Conservation (phyloP, 2,113 vertebrate genomes). For the Python bivittatus region DNA sequence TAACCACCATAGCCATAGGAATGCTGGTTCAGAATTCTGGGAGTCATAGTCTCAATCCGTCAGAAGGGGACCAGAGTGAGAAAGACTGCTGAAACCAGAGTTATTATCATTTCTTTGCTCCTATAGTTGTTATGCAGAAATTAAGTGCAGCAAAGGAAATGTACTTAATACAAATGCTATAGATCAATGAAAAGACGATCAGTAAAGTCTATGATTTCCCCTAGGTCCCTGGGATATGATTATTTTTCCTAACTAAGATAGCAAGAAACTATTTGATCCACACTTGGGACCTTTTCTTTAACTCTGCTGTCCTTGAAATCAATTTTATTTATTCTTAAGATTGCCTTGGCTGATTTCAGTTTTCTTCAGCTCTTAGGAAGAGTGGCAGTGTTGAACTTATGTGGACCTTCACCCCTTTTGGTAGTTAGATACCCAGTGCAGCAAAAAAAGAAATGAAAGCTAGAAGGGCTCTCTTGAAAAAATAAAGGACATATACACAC, state of each 20-base stretch:
- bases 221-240: background rate
- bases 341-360: conserved; percentile 66
- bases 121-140: conserved; percentile 1
- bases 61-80: background rate
- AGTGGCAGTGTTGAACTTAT: conserved; percentile 65
- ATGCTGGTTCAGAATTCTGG: background rate
- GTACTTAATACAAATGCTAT: background rate
- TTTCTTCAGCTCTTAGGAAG: conserved; percentile 56
- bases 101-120: conserved; percentile 19
- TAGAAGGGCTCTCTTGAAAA: conserved; percentile 37
- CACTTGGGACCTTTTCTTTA: conserved; percentile 43
- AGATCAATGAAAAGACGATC: conserved; percentile 38
- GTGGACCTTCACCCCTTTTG: conserved; percentile 39
- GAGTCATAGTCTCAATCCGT: background rate
- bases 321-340: conserved; percentile 68
- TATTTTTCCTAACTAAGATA: conserved; percentile 50
- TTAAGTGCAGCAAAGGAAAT: conserved; percentile 14
- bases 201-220: conserved; percentile 10
- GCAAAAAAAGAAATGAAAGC: conserved; percentile 33
- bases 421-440: background rate
- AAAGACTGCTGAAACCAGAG: background rate
- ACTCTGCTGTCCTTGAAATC: conserved; percentile 59
- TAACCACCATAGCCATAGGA: background rate
- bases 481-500: conserved; percentile 19
- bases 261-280: conserved; percentile 55